A percentile compares a stretch with the other conserved stretches of the same genome.
phyloP scores from a whole-genome alignment of 2,113 vertebrate genomes.

The Planiliza haematocheilus region DNA sequence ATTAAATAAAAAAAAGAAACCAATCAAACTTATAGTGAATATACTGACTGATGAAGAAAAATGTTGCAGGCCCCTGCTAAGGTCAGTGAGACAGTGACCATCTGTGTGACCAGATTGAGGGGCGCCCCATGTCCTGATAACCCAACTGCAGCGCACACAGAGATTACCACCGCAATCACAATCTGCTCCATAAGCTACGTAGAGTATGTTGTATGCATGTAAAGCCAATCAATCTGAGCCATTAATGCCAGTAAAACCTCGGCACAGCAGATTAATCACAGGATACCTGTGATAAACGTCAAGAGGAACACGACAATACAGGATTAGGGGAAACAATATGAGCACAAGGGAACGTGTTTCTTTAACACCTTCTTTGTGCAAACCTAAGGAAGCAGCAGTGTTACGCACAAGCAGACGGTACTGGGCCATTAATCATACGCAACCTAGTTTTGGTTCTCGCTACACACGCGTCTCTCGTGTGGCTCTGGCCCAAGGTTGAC shows the following conservation, averaged over 20 bases:
- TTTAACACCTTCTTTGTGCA: slow-evolving; percentile 5
- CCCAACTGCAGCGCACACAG: slow-evolving; percentile 25
- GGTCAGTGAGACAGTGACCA: slow-evolving; percentile 50
- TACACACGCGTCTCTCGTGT: slow-evolving; percentile 44
- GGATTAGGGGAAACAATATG: slow-evolving; percentile 27
- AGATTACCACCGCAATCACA: slow-evolving; percentile 44
- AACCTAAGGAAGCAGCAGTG: slow-evolving; percentile 26
- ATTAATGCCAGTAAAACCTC: slow-evolving; percentile 14
- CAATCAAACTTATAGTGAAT: not conserved
- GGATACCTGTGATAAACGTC: slow-evolving; percentile 14
- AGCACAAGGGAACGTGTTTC: slow-evolving; percentile 10
- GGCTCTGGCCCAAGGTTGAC: slow-evolving; percentile 57
- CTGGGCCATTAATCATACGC: slow-evolving; percentile 67
- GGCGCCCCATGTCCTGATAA: slow-evolving; percentile 55
- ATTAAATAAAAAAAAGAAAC: not conserved
- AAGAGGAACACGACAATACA: not conserved
- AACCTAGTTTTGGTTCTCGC: slow-evolving; percentile 66
- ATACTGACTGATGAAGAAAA: not conserved
- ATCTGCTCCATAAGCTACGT: slow-evolving; percentile 24
- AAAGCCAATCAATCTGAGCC: slow-evolving; percentile 12
- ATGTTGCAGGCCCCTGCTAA: not conserved
- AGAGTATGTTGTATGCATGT: slow-evolving; percentile 19
- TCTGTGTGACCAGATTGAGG: slow-evolving; percentile 56
- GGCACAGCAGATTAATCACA: slow-evolving; percentile 10
- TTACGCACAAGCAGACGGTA: slow-evolving; percentile 21